phyloP scores from a whole-genome alignment of 2,888 invertebrate species.

The Tenthredo distinguenda region DNA sequence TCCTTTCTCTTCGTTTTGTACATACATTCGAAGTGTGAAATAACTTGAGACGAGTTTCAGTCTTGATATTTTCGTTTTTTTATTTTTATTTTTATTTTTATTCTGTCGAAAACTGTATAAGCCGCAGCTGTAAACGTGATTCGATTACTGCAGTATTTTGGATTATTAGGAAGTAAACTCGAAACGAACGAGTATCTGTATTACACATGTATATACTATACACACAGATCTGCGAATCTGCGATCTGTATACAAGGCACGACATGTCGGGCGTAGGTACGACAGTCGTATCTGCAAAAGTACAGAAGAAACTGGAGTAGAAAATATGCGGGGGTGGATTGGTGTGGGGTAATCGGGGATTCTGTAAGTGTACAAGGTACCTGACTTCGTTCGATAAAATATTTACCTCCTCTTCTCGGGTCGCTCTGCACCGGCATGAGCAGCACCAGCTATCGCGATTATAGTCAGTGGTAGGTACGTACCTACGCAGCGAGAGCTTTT shows the following conservation, averaged over 20 bases:
- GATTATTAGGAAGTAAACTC: not conserved
- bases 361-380: not conserved
- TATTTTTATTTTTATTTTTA: not conserved
- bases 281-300: not conserved
- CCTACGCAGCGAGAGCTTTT: not conserved
- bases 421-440: not conserved
- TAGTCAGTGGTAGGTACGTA: not conserved
- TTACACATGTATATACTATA: not conserved
- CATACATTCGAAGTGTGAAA: not conserved
- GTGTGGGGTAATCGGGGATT: slow-evolving; percentile 11
- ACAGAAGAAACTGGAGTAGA: slow-evolving; percentile 24
- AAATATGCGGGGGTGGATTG: not conserved
- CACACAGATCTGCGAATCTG: not conserved
- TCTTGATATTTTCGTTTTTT: not conserved
- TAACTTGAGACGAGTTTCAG: not conserved
- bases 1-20: not conserved
- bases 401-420: not conserved
- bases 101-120: not conserved
- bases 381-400: slow-evolving; percentile 40
- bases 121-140: not conserved
- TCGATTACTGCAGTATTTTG: not conserved
- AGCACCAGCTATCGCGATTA: not conserved
- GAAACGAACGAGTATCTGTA: not conserved
- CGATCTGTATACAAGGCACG: not conserved
- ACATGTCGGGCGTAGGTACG: not conserved